A percentile compares a stretch with the other conserved stretches of the same genome.
These are phyloP conservation scores for Drosophila guanche DNA, from an alignment of 1,140 invertebrate species.

Conservation along the genomic window DNA sequence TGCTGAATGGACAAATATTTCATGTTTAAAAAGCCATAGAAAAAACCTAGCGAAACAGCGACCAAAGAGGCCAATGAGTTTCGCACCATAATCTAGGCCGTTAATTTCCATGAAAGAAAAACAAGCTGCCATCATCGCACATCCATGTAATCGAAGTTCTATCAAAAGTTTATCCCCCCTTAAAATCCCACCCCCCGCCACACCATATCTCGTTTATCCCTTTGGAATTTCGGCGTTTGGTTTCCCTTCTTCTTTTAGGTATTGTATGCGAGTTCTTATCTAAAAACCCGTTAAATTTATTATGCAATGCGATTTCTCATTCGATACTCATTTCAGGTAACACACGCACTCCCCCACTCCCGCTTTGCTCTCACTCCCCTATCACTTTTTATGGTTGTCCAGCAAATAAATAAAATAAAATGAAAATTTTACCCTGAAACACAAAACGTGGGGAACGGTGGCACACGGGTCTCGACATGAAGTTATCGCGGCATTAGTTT, in stretches of 20 bases:
- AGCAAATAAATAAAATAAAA: slow-evolving; percentile 73
- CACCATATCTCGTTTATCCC: slow-evolving; percentile 15
- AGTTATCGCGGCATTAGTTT: too few species aligned
- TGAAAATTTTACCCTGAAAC: slow-evolving; percentile 42
- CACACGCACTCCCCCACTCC: slow-evolving; percentile 17
- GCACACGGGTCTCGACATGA: too few species aligned
- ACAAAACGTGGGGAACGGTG: too few species aligned
- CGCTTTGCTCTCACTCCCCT: too few species aligned
- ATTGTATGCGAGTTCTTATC: slow-evolving; percentile 55
- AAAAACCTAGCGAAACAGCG: not conserved
- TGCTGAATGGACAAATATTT: slow-evolving; percentile 23
- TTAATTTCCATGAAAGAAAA: slow-evolving; percentile 27
- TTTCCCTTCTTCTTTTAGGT: slow-evolving; percentile 18
- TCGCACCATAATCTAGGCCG: not conserved
- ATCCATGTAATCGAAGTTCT: slow-evolving; percentile 18
- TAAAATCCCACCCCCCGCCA: not conserved
- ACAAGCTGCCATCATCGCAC: not conserved
- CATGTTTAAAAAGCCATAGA: slow-evolving; percentile 48
- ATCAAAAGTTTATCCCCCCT: slow-evolving; percentile 49
- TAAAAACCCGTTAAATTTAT: slow-evolving; percentile 75
- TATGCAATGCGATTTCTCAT: slow-evolving; percentile 68
- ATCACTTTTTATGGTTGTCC: slow-evolving; percentile 29
- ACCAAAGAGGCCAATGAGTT: too few species aligned
- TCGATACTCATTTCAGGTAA: slow-evolving; percentile 54
- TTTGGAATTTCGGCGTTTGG: slow-evolving; percentile 12